These are phyloP conservation scores for Synodontis membranacea DNA, from an alignment of 2,113 vertebrate genomes.

Conservation along the genomic window DNA sequence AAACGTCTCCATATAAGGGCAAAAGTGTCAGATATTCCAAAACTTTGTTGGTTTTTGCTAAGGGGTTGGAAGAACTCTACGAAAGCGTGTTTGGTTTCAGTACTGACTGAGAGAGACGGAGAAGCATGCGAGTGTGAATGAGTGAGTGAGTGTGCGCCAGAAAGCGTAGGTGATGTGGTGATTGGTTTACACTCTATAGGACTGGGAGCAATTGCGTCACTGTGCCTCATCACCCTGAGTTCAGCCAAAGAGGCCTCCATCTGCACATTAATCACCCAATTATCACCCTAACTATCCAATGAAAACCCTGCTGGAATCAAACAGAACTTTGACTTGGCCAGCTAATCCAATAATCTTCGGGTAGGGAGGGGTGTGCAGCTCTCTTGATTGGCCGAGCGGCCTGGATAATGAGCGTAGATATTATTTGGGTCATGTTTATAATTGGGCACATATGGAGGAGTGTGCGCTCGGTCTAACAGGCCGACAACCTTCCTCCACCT, in stretches of 20 bases:
- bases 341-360: conserved; percentile 58
- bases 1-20: neutral
- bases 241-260: conserved; percentile 45
- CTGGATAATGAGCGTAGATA: conserved; percentile 40
- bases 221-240: conserved; percentile 36
- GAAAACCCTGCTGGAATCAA: conserved; percentile 43
- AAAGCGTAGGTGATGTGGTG: conserved; percentile 20
- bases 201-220: conserved; percentile 25
- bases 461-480: conserved; percentile 21
- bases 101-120: conserved; percentile 10
- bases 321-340: conserved; percentile 43
- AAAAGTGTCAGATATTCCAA: neutral
- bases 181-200: conserved; percentile 29
- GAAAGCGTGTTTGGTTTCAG: conserved; percentile 15
- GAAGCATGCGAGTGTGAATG: neutral
- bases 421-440: conserved; percentile 58
- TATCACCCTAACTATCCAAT: conserved; percentile 54
- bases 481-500: conserved; percentile 27
- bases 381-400: conserved; percentile 49
- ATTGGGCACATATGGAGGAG: conserved; percentile 58
- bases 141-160: neutral
- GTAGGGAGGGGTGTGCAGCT: conserved; percentile 33
- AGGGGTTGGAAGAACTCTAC: conserved; percentile 27
- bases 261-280: conserved; percentile 59
- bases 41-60: neutral